phyloP scores from a whole-genome alignment of 2,888 invertebrate genomes.

The Chrysopilus asiliformis region DNA sequence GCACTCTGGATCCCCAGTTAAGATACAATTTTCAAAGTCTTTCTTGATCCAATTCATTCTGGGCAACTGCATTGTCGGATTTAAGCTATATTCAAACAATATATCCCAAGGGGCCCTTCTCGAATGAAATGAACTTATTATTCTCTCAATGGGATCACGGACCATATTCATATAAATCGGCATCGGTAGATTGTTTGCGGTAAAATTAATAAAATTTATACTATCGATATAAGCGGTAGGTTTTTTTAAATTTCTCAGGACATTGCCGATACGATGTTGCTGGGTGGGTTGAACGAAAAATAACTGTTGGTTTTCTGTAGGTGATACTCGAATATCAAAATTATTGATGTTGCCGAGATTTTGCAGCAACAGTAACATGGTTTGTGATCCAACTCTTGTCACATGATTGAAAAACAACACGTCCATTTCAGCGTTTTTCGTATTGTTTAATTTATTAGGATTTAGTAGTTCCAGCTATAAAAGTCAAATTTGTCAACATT shows the following conservation, averaged over 20 bases:
- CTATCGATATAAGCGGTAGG: conserved; percentile 74
- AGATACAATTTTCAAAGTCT: conserved; percentile 76
- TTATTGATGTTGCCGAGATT: conserved; percentile 51
- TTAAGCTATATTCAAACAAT: too few relatives aligned
- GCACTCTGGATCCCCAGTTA: conserved; percentile 66
- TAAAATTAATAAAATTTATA: conserved; percentile 74
- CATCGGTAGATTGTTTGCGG: conserved; percentile 56
- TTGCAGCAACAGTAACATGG: conserved; percentile 77
- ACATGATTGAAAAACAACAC: conserved; percentile 79
- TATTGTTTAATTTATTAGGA: conserved; percentile 18
- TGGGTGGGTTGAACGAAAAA: conserved; percentile 38
- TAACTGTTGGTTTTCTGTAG: conserved; percentile 67
- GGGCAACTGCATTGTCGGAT: conserved; percentile 62
- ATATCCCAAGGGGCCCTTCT: conserved; percentile 78
- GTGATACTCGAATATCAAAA: conserved; percentile 47
- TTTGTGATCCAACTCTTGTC: conserved; percentile 81
- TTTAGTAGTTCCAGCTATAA: too few relatives aligned
- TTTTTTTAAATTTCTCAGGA: conserved; percentile 57
- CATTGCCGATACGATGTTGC: conserved; percentile 55
- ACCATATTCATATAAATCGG: conserved; percentile 78
- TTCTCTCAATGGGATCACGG: conserved; percentile 71
- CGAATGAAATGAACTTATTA: conserved; percentile 81
- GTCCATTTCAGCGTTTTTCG: conserved; percentile 38
- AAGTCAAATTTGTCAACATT: too few relatives aligned
- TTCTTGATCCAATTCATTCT: conserved; percentile 44